These are phyloP conservation scores for Tympanuchus pallidicinctus DNA, from an alignment of 2,113 vertebrate species.

Conservation along the genomic window DNA sequence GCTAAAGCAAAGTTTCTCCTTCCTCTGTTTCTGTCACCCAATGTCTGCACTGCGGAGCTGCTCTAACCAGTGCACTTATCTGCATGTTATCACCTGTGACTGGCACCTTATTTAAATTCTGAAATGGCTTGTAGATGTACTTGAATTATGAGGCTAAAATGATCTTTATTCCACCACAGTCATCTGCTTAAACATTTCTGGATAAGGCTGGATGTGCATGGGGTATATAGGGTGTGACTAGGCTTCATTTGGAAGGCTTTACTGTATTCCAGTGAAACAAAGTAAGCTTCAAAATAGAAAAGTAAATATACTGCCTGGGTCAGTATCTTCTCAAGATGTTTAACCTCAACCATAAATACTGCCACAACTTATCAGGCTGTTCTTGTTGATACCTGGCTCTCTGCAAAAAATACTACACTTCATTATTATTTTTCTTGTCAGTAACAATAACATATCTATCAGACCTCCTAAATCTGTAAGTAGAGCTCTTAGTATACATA, in stretches of 20 bases:
- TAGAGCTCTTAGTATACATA: not conserved
- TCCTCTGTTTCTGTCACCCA: not conserved
- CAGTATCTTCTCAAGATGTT: not conserved
- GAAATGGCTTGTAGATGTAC: not conserved
- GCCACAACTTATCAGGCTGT: not conserved
- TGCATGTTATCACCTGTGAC: not conserved
- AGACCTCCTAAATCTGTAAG: not conserved
- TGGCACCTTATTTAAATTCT: conserved; percentile 15
- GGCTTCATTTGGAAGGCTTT: not conserved
- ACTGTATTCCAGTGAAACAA: not conserved
- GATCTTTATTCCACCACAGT: not conserved
- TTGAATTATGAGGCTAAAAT: not conserved
- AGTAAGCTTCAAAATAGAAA: not conserved
- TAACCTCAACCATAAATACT: not conserved
- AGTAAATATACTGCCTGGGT: not conserved
- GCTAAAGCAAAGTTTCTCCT: not conserved
- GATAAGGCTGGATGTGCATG: not conserved
- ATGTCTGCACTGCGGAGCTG: not conserved
- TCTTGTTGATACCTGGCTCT: not conserved
- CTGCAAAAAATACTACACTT: not conserved
- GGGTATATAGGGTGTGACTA: not conserved
- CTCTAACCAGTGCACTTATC: not conserved
- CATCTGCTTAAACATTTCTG: not conserved
- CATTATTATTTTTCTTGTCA: not conserved
- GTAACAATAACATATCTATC: not conserved